A percentile compares a stretch with the other conserved stretches of the same genome.
Evolutionary conservation across 1,140 invertebrate genomes (phyloP).

Genomic region (Stegodyphus mimosarum): DNA sequence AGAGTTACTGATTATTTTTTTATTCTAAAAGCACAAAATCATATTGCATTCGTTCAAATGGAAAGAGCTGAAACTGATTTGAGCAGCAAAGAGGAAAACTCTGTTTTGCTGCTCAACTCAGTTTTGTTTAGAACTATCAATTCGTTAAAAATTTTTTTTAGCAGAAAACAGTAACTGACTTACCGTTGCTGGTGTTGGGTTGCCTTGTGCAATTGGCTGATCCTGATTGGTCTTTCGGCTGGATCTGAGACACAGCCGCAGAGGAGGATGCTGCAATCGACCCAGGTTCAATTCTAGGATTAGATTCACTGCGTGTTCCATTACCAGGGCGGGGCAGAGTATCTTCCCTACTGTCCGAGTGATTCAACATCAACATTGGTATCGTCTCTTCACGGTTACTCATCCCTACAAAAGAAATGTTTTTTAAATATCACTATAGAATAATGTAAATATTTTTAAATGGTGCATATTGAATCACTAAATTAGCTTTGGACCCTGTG

Average conservation of each 20-base stretch:
- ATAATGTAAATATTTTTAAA: no score
- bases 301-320: neutral
- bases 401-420: constrained; percentile 7
- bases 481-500: no score
- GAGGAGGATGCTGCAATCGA: constrained; percentile 10
- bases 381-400: constrained; percentile 69
- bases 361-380: constrained; percentile 70
- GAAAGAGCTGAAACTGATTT: no score
- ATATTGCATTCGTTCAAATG: no score
- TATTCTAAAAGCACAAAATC: no score
- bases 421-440: no score
- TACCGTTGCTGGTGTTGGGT: constrained; percentile 47
- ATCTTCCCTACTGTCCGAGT: constrained; percentile 67
- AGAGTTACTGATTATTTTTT: no score
- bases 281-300: constrained; percentile 12
- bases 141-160: no score
- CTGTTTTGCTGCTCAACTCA: no score
- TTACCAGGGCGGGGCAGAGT: constrained; percentile 54
- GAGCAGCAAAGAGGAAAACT: no score
- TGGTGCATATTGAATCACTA: no score
- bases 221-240: constrained; percentile 28
- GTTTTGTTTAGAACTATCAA: no score
- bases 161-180: neutral
- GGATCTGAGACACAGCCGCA: constrained; percentile 1
- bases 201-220: constrained; percentile 42